A percentile compares a stretch with the other conserved stretches of the same genome.
Evolutionary conservation across 2,888 invertebrate species (phyloP).

Genomic region (Diaperis boleti): DNA sequence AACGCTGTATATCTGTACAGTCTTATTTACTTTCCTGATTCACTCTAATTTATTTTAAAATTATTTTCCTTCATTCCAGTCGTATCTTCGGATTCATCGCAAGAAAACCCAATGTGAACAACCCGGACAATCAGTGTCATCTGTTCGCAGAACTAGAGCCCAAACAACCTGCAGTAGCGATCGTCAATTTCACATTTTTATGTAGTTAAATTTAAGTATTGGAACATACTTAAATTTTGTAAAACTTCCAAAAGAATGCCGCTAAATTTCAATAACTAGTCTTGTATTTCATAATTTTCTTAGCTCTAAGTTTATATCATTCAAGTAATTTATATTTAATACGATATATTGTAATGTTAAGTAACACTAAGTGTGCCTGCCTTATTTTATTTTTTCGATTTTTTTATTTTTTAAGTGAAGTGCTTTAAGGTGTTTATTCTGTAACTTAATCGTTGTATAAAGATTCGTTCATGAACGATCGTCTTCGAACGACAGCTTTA

Average conservation of each 20-base stretch:
- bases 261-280: slow-evolving; percentile 56
- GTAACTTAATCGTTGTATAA: no score
- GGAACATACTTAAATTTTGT: slow-evolving; percentile 31
- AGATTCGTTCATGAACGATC: no score
- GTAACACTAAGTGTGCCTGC: slow-evolving; percentile 61
- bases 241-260: slow-evolving; percentile 37
- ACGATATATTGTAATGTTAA: slow-evolving; percentile 49
- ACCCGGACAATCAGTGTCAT: slow-evolving; percentile 95
- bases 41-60: no score
- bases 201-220: slow-evolving; percentile 35
- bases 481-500: no score
- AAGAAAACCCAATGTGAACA: slow-evolving; percentile 81
- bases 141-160: slow-evolving; percentile 96
- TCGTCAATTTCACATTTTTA: slow-evolving; percentile 76
- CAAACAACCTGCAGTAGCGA: slow-evolving; percentile 94
- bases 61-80: no score
- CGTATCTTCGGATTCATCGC: slow-evolving; percentile 97
- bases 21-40: no score
- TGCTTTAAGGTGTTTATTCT: slow-evolving; percentile 71
- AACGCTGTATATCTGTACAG: no score
- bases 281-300: slow-evolving; percentile 47
- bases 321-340: slow-evolving; percentile 66
- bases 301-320: slow-evolving; percentile 31
- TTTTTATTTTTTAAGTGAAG: slow-evolving; percentile 57
- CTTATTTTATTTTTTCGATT: slow-evolving; percentile 50